Evolutionary conservation across 1,140 invertebrate genomes (phyloP).

Genomic region (Nymphalis io): DNA sequence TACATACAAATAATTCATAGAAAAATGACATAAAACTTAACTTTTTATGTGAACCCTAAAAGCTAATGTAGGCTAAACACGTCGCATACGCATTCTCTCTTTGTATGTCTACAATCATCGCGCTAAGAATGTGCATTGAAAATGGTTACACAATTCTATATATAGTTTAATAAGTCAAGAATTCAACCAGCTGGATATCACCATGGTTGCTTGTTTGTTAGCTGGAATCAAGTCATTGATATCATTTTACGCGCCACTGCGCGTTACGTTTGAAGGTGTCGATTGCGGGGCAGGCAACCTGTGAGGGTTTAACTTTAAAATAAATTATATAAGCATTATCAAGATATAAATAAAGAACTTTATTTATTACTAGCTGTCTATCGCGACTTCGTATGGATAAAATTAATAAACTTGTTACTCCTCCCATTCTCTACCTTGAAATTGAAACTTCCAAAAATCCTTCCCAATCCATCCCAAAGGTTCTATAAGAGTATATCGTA

Average conservation of each 20-base stretch:
- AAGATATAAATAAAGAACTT: no score
- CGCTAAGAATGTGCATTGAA: constrained; percentile 59
- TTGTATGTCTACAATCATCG: constrained; percentile 57
- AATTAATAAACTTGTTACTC: no score
- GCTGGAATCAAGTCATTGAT: constrained; percentile 29
- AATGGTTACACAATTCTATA: constrained; percentile 48
- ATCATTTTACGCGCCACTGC: constrained; percentile 31
- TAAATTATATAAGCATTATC: not conserved
- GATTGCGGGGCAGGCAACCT: not conserved
- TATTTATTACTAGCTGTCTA: no score
- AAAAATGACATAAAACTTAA: no score
- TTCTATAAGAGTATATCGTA: no score
- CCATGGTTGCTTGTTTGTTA: constrained; percentile 17
- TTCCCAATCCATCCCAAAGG: no score
- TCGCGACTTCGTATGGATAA: no score
- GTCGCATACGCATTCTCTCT: constrained; percentile 61
- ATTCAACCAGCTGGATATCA: constrained; percentile 34
- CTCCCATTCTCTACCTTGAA: no score
- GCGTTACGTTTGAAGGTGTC: constrained; percentile 6
- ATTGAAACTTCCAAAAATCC: no score
- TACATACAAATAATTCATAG: no score
- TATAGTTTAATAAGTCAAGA: constrained; percentile 46
- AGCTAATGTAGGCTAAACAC: constrained; percentile 48
- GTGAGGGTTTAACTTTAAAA: not conserved
- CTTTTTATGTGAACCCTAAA: constrained; percentile 50